These are phyloP conservation scores for Pipistrellus pygmaeus DNA, from an alignment of 2,797 vertebrate species.

Conservation along the genomic window DNA sequence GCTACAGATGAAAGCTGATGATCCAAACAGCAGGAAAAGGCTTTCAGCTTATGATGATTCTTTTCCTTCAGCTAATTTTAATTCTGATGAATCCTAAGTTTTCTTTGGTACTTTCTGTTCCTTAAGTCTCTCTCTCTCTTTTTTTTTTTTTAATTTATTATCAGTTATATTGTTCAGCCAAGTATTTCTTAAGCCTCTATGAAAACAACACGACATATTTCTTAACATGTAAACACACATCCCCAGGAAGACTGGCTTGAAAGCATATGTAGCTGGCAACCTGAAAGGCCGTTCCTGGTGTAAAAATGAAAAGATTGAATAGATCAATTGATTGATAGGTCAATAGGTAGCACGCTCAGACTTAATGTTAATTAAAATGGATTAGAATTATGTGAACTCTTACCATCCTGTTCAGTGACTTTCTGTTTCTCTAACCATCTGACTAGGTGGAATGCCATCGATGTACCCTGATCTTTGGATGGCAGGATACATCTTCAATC, in stretches of 20 bases:
- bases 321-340: background rate
- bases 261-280: constrained; percentile 22
- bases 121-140: background rate
- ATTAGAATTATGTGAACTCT: constrained; percentile 48
- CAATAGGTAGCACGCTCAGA: background rate
- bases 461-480: background rate
- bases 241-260: constrained; percentile 47
- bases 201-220: constrained; percentile 52
- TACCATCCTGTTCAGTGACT: constrained; percentile 17
- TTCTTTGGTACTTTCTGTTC: constrained; percentile 64
- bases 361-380: constrained; percentile 6
- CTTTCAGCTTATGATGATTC: constrained; percentile 83
- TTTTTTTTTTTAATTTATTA: background rate
- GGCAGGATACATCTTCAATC: background rate
- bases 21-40: constrained; percentile 83
- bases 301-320: constrained; percentile 17
- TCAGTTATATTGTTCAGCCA: constrained; percentile 52
- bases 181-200: constrained; percentile 65
- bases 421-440: background rate
- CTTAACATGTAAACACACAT: constrained; percentile 54
- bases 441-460: constrained; percentile 5
- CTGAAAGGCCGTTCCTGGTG: constrained; percentile 24
- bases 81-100: constrained; percentile 86
- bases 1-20: constrained; percentile 82
- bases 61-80: constrained; percentile 88